These are phyloP conservation scores for Zoroaster sp. DNA, from an alignment of 53 echinoderm and acorn worm genomes.

Conservation along the genomic window DNA sequence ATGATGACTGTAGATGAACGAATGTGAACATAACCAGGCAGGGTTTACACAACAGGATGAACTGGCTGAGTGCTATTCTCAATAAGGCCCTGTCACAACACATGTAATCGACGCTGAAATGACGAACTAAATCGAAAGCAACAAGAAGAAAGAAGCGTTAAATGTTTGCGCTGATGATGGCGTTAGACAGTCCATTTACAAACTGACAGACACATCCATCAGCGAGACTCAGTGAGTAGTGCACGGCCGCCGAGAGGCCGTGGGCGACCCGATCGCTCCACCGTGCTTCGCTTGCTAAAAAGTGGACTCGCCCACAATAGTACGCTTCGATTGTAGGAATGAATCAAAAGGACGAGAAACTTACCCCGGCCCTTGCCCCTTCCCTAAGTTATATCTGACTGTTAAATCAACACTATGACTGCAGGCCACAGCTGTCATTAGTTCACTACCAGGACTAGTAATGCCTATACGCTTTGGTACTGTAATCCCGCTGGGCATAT, in stretches of 20 bases:
- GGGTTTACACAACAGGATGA: constrained; percentile 30
- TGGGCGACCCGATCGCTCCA: background rate
- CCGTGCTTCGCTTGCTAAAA: background rate
- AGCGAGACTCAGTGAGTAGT: constrained; percentile 31
- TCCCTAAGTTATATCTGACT: constrained; percentile 24
- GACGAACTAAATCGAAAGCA: constrained; percentile 60
- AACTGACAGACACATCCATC: constrained; percentile 52
- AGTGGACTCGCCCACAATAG: constrained; percentile 34
- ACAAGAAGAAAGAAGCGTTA: constrained; percentile 60
- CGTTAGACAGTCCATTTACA: constrained; percentile 56
- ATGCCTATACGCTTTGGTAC: constrained; percentile 1
- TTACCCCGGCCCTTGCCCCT: background rate
- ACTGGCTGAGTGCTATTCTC: constrained; percentile 35
- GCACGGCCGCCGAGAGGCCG: constrained; percentile 6
- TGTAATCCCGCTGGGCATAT: constrained; percentile 47
- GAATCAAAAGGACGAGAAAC: background rate
- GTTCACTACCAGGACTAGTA: background rate
- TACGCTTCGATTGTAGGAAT: constrained; percentile 35
- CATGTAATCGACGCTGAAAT: constrained; percentile 58
- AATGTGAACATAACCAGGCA: constrained; percentile 53
- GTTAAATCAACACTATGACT: constrained; percentile 45
- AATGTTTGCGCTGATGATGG: constrained; percentile 59
- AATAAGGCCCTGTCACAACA: constrained; percentile 45
- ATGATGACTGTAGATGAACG: background rate
- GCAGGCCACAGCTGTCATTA: constrained; percentile 30